Conservation (phyloP, 2,797 vertebrate genomes). For the Okamejei kenojei region DNA sequence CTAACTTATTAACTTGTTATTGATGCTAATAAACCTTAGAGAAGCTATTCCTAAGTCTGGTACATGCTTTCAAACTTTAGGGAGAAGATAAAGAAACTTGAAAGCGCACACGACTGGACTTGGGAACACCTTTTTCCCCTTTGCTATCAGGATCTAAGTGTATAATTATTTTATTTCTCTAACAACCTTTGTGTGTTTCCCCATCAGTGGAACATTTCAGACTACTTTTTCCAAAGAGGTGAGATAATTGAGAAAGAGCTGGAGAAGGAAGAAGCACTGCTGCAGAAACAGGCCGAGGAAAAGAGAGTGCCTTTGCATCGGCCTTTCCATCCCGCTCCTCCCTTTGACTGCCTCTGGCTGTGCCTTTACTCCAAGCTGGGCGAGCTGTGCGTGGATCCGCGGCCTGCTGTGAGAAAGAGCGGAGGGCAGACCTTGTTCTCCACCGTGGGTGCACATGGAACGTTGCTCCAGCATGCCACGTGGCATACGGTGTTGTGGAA, state of each 20-base stretch:
- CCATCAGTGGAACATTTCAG: conserved; percentile 96
- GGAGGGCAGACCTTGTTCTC: conserved; percentile 94
- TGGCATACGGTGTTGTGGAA: conserved; percentile 98
- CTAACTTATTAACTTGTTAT: not conserved
- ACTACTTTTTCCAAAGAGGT: conserved; percentile 97
- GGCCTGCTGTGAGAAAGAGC: conserved; percentile 92
- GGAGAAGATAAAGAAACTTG: no score
- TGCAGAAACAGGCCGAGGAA: conserved; percentile 84
- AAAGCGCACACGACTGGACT: no score
- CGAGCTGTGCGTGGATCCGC: conserved; percentile 87
- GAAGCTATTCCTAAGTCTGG: no score
- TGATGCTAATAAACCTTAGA: not conserved
- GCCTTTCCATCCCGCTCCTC: conserved; percentile 90
- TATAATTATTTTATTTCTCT: not conserved
- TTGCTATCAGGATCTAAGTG: not conserved
- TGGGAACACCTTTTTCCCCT: no score
- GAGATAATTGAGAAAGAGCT: conserved; percentile 89
- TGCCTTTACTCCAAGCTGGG: conserved; percentile 92
- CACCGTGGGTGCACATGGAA: conserved; percentile 91
- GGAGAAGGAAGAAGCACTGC: conserved; percentile 76
- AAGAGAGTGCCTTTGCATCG: conserved; percentile 79
- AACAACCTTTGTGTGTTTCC: conserved; percentile 43
- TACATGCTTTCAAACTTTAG: no score
- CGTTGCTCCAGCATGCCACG: conserved; percentile 84
- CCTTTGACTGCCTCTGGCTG: conserved; percentile 94